Base-by-base conservation (phyloP, 2,113 vertebrate species). In the Cettia cetti region DNA sequence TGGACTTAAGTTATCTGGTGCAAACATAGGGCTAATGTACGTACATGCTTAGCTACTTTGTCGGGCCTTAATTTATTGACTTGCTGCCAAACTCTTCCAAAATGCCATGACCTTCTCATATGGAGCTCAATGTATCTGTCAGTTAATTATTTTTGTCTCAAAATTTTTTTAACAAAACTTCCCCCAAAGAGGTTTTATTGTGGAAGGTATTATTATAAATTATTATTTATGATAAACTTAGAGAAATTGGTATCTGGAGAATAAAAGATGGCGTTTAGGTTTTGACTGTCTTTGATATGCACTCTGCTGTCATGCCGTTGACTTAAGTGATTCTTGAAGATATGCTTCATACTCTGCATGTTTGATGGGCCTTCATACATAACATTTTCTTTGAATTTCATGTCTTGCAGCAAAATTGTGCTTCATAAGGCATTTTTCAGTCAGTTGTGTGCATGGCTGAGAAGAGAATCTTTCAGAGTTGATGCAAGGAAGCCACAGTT, bases 101-200 rank as follows among this genome's bases (percentile, higher is more conserved):
- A 91, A 91, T 95, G 63, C 85, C 68, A 8, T 75, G 78, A 95
- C 95, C 75, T 86, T 96, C 79, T 97, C 86, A 64, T 90, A 77
- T 91, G 63, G 45, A 94, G 45, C 15, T 89, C 27, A 52, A 22
- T 47, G 15, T 84, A 84, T 72, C 81, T 94, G 57, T 64, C 81
- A 69, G 45, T 89, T 90, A 85, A 90, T 80, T 81, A 86, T 95
- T 94, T 91, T 92, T 82, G 57, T 57, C 61, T 89, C 35, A 39
- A 76, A 56, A 26, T 3, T 3, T 64, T 81, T 72, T 40, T 15
- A 64, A 56, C 28, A 66, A 47, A 81, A 49, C 31, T 71, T 81
- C 2, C 10, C 10, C 1, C 13, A 5, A 15, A 3, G 10, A 27
- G 5, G 63, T 70, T 69, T 88, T 74, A 7, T 45, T 47, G 24